Percentiles rank a stretch among this genome's conserved stretches.
These are phyloP conservation scores for Temnopleurus reevesii DNA, from an alignment of 53 echinoderm and acorn worm species.

Conservation along the genomic window DNA sequence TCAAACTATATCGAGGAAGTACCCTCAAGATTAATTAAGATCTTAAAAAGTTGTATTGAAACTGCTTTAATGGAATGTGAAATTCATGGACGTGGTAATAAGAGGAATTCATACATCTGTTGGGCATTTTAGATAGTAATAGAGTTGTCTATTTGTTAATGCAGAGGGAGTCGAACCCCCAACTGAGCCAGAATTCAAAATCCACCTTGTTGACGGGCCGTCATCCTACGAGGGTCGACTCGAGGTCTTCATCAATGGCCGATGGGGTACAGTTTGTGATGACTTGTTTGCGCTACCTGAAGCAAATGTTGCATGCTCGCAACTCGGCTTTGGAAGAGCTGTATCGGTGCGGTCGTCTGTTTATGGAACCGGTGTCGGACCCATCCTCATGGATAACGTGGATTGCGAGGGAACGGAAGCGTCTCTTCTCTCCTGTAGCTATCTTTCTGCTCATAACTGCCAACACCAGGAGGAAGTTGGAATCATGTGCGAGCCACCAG, in stretches of 20 bases:
- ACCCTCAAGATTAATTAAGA: no score
- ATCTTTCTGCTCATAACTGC: constrained; percentile 78
- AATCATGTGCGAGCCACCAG: constrained; percentile 67
- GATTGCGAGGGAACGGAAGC: constrained; percentile 72
- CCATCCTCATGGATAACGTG: constrained; percentile 80
- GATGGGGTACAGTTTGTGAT: constrained; percentile 10
- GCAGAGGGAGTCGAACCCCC: background rate
- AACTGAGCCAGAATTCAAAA: background rate
- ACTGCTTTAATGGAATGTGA: no score
- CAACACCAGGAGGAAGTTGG: constrained; percentile 86
- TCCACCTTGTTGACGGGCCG: background rate
- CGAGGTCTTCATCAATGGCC: background rate
- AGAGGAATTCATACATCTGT: no score
- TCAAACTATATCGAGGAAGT: no score
- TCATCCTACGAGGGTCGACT: background rate
- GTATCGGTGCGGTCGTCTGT: constrained; percentile 69
- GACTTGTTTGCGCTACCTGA: background rate
- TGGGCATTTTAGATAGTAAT: no score
- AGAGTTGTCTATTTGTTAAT: no score
- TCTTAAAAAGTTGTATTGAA: no score
- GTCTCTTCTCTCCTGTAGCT: constrained; percentile 69
- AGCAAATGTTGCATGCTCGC: constrained; percentile 73
- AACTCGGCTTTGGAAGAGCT: constrained; percentile 84
- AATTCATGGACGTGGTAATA: no score
- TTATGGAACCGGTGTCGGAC: constrained; percentile 77